Percentiles rank a stretch among this genome's conserved stretches.
phyloP scores from a whole-genome alignment of 2,113 vertebrate genomes.

The Anguilla rostrata region DNA sequence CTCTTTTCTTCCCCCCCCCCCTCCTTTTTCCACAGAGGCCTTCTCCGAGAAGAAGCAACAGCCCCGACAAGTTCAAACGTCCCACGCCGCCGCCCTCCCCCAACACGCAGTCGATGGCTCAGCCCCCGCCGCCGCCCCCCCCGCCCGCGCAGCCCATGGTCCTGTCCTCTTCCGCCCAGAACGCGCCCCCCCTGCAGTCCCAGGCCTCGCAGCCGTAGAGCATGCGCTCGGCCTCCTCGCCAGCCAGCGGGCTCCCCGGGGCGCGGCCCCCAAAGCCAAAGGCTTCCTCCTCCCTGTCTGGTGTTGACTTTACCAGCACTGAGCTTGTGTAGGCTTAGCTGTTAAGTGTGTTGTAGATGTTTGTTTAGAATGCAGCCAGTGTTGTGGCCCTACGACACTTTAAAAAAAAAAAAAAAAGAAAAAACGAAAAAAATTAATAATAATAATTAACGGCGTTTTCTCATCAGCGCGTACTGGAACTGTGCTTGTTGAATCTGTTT shows the following conservation, averaged over 20 bases:
- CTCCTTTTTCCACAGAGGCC: conserved; percentile 79
- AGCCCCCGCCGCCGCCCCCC: conserved; percentile 75
- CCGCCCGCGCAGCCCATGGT: conserved; percentile 83
- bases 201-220: conserved; percentile 86
- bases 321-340: conserved; percentile 79
- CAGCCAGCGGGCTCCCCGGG: conserved; percentile 70
- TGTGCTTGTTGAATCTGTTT: conserved; percentile 42
- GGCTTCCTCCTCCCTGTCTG: conserved; percentile 68
- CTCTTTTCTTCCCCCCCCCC: no score
- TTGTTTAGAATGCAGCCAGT: conserved; percentile 71
- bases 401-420: no score
- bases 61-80: conserved; percentile 98
- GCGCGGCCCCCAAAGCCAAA: conserved; percentile 79
- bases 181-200: conserved; percentile 81
- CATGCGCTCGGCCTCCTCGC: conserved; percentile 71
- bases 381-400: conserved; percentile 75
- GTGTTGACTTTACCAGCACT: conserved; percentile 81
- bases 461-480: conserved; percentile 79
- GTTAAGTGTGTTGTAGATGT: conserved; percentile 78
- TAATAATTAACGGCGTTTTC: conserved; percentile 59
- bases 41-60: conserved; percentile 96
- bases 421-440: no score
- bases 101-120: conserved; percentile 93
- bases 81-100: conserved; percentile 98
- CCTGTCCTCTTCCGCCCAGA: conserved; percentile 78